phyloP scores from a whole-genome alignment of 2,888 invertebrate species.

The Thymelicus sylvestris region DNA sequence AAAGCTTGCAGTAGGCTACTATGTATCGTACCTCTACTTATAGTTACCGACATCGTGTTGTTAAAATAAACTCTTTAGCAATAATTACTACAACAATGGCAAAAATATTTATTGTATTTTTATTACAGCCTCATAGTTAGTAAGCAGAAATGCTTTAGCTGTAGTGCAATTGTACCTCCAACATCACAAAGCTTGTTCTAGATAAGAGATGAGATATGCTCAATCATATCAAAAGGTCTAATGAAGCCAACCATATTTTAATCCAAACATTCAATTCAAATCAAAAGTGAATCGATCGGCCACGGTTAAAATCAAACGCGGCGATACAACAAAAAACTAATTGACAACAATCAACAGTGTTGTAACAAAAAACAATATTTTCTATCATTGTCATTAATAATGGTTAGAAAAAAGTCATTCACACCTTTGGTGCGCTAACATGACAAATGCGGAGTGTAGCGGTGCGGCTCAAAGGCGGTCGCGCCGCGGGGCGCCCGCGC shows the following conservation, averaged over 20 bases:
- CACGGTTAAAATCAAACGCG: conserved; percentile 72
- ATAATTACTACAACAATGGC: too few relatives aligned
- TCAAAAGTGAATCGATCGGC: conserved; percentile 72
- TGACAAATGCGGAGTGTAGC: conserved; percentile 80
- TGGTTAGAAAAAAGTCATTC: conserved; percentile 81
- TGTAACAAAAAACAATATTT: conserved; percentile 81
- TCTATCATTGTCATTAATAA: conserved; percentile 83
- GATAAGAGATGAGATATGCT: conserved; percentile 44
- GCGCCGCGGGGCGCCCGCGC: conserved; percentile 66
- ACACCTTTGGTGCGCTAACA: conserved; percentile 83
- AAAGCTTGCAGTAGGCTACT: too few relatives aligned
- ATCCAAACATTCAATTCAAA: conserved; percentile 80
- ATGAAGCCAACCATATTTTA: conserved; percentile 75
- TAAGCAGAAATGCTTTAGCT: not conserved
- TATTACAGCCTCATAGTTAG: conserved; percentile 1
- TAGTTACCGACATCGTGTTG: too few relatives aligned
- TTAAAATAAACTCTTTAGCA: not conserved
- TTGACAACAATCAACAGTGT: conserved; percentile 82
- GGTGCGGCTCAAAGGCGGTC: conserved; percentile 64
- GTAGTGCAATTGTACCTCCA: not conserved
- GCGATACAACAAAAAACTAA: conserved; percentile 77
- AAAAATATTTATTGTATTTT: not conserved
- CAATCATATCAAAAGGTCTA: conserved; percentile 66
- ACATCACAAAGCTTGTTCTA: conserved; percentile 27
- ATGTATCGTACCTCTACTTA: too few relatives aligned